Percentiles rank a stretch among this genome's conserved stretches.
These are phyloP conservation scores for Oryctes rhinoceros DNA, from an alignment of 1,140 invertebrate genomes.

Conservation along the genomic window DNA sequence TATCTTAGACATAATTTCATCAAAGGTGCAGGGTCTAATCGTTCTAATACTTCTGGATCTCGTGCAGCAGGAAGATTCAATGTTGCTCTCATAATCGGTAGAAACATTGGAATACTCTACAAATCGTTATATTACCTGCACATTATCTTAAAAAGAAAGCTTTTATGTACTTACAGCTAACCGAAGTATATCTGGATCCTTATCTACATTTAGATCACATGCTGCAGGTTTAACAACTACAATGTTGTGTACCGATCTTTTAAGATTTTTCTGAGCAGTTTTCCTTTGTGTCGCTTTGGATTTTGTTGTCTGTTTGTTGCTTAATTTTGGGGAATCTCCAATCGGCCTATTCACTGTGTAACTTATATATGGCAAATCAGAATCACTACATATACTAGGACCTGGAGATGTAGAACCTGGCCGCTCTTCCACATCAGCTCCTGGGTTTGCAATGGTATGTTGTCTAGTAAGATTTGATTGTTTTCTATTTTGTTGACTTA, in stretches of 20 bases:
- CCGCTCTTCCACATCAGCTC: constrained; percentile 56
- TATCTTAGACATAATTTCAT: constrained; percentile 73
- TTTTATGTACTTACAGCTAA: constrained; percentile 67
- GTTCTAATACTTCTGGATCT: constrained; percentile 88
- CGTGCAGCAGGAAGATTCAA: constrained; percentile 84
- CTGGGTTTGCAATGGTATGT: constrained; percentile 67
- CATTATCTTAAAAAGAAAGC: background rate
- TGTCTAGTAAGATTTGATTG: constrained; percentile 62
- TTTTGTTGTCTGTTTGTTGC: constrained; percentile 65
- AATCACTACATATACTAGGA: constrained; percentile 87
- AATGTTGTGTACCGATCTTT: constrained; percentile 70
- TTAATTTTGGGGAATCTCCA: constrained; percentile 82
- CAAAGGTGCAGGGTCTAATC: constrained; percentile 72
- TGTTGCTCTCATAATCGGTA: constrained; percentile 91
- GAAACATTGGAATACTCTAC: constrained; percentile 87
- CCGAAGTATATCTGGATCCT: constrained; percentile 82
- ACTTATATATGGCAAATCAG: constrained; percentile 93
- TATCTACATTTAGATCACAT: constrained; percentile 69
- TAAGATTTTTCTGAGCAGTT: constrained; percentile 47
- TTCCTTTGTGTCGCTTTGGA: constrained; percentile 51
- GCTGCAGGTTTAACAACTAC: constrained; percentile 81
- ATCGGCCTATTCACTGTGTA: constrained; percentile 93
- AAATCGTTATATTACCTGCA: constrained; percentile 48
- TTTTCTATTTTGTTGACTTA: constrained; percentile 54
- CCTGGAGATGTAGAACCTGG: constrained; percentile 80